A percentile compares a stretch with the other conserved stretches of the same genome.
phyloP scores from a whole-genome alignment of 64 coral and sea anemone species.

The Porites australiensis region DNA sequence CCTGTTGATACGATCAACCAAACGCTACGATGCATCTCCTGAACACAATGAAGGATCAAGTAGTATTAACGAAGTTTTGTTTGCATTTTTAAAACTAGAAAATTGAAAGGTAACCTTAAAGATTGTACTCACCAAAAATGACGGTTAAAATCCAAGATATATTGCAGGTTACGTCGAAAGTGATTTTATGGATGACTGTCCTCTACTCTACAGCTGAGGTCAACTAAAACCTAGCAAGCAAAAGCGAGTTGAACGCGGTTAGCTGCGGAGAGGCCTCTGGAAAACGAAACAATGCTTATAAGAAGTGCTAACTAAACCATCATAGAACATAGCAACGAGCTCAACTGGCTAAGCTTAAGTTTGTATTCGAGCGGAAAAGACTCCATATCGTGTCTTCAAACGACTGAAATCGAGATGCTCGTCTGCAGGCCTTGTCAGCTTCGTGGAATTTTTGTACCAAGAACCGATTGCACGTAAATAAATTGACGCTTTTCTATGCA shows the following conservation, averaged over 20 bases:
- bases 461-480: slow-evolving; percentile 32
- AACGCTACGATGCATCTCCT: background rate
- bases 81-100: slow-evolving; percentile 17
- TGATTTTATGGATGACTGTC: background rate
- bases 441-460: slow-evolving; percentile 38
- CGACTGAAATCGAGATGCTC: slow-evolving; percentile 29
- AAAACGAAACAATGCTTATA: background rate
- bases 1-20: background rate
- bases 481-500: slow-evolving; percentile 19
- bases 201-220: background rate
- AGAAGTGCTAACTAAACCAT: background rate
- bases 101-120: background rate
- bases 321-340: too few species aligned
- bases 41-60: slow-evolving; percentile 29
- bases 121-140: background rate
- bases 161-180: background rate
- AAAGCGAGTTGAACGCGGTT: slow-evolving; percentile 22
- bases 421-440: slow-evolving; percentile 39
- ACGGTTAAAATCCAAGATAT: slow-evolving; percentile 27
- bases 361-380: background rate
- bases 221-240: slow-evolving; percentile 22
- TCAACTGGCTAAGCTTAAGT: background rate
- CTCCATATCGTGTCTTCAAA: background rate
- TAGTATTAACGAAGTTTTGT: background rate
- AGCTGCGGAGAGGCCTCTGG: background rate